Base-by-base conservation (phyloP, 2,888 invertebrate species). In the Caenorhabditis sulstoni region DNA sequence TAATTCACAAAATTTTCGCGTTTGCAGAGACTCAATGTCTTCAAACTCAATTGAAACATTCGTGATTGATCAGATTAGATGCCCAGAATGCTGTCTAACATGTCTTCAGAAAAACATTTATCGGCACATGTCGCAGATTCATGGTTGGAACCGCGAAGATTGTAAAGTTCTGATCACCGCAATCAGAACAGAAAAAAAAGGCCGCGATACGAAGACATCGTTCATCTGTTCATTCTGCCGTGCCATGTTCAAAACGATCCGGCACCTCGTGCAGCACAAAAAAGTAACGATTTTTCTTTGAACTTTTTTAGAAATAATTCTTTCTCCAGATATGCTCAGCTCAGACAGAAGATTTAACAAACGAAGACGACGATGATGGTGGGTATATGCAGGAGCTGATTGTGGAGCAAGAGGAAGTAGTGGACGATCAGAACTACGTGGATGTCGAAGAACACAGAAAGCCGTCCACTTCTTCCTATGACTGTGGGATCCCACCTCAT, bases 21-120 rank as follows among this genome's bases (percentile, higher is more conserved):
- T n/a, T n/a, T 29, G 29, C 29, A 29, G 29, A 29, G 3, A 5
- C 7, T 5, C 29, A 29, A 29, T 29, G 29, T 29, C 29, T 29
- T 29, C 29, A 29, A 29, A 29, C 7, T 29, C 53, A 22, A 0
- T 39, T 5, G 47, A 53, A 8, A n/a, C 70, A 2, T 70, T 39
- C 18, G 12, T 70, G 1, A 62, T 70, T 37, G 70, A 70, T 49
- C 70, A 70, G 39, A 62, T 79, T 9, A n/a, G 68, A 7, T 79
- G 79, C 29, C 79, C 79, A 0, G 74, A 74, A 39, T 79, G 79
- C 37, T 35, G 29, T 16, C 0, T 41, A 22, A 58, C 59, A 0
- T 79, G 59, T 35, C 57, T 79, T 5, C 79, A 79, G 35, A 79
- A 70, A 39, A 79, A 79, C 29, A 70, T 79, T 4, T 79, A 79